phyloP scores from a whole-genome alignment of 2,888 invertebrate species.

The Hydrotaea cyrtoneurina region DNA sequence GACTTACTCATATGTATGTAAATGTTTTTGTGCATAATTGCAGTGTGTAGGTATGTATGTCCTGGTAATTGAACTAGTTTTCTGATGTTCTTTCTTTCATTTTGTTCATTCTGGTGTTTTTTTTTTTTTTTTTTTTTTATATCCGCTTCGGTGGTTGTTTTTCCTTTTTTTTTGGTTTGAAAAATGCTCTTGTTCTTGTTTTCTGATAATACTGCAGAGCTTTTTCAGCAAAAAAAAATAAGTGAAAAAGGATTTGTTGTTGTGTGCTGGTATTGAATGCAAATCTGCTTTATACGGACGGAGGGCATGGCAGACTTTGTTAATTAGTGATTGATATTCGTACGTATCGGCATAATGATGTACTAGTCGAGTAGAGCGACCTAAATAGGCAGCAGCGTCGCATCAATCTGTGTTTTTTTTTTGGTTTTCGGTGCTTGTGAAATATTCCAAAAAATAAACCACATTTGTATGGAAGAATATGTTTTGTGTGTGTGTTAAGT shows the following conservation, averaged over 20 bases:
- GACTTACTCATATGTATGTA: no score
- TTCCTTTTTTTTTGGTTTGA: slow-evolving; percentile 23
- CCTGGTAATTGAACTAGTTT: slow-evolving; percentile 58
- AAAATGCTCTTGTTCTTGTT: slow-evolving; percentile 14
- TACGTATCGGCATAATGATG: slow-evolving; percentile 14
- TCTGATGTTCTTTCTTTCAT: slow-evolving; percentile 12
- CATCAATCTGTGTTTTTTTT: background rate
- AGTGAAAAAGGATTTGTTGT: slow-evolving; percentile 10
- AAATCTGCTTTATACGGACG: slow-evolving; percentile 43
- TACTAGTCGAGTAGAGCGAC: slow-evolving; percentile 14
- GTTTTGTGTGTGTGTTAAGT: no score
- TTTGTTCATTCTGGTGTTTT: background rate
- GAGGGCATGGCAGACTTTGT: slow-evolving; percentile 46
- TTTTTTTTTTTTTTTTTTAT: slow-evolving; percentile 21
- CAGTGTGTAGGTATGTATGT: background rate
- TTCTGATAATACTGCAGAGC: slow-evolving; percentile 9
- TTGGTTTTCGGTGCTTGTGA: background rate
- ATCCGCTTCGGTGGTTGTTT: background rate
- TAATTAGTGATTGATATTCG: slow-evolving; percentile 64
- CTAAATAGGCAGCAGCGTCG: slow-evolving; percentile 30
- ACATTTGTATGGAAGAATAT: background rate
- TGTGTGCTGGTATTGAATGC: slow-evolving; percentile 5
- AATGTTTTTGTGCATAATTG: background rate
- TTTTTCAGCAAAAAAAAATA: background rate
- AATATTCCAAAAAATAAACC: background rate